phyloP scores from a whole-genome alignment of 2,888 invertebrate species.

The Bombylius major region DNA sequence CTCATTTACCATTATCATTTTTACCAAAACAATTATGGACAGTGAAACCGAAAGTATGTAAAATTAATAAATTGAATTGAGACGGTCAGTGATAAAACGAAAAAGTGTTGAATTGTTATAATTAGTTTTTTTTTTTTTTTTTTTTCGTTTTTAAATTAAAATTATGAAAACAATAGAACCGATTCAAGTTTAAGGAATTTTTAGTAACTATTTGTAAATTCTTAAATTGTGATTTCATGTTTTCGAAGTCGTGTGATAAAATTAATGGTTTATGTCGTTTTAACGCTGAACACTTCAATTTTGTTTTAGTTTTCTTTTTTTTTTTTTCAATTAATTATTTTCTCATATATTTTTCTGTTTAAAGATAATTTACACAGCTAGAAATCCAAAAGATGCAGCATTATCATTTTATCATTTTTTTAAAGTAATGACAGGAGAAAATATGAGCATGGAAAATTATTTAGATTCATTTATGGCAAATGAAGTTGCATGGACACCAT shows the following conservation, averaged over 20 bases:
- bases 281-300: too few species aligned
- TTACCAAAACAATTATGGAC: conserved; percentile 30
- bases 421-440: conserved; percentile 12
- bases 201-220: too few species aligned
- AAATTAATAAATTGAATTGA: neutral
- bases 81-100: too few species aligned
- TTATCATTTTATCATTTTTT: conserved; percentile 59
- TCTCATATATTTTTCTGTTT: conserved; percentile 14
- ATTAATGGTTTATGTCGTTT: too few species aligned
- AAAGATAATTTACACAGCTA: conserved; percentile 64
- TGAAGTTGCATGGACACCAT: conserved; percentile 26
- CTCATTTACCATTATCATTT: conserved; percentile 29
- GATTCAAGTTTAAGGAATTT: too few species aligned
- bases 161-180: too few species aligned
- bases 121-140: neutral
- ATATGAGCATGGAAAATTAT: conserved; percentile 17
- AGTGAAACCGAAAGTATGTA: conserved; percentile 25
- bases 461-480: conserved; percentile 19
- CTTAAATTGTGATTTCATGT: too few species aligned
- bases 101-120: too few species aligned
- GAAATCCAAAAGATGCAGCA: conserved; percentile 71
- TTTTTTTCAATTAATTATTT: neutral
- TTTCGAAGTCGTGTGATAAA: too few species aligned
- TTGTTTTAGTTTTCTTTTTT: neutral
- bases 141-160: neutral